Conservation (phyloP, 2,797 vertebrate genomes). For the Phaenicophaeus curvirostris region DNA sequence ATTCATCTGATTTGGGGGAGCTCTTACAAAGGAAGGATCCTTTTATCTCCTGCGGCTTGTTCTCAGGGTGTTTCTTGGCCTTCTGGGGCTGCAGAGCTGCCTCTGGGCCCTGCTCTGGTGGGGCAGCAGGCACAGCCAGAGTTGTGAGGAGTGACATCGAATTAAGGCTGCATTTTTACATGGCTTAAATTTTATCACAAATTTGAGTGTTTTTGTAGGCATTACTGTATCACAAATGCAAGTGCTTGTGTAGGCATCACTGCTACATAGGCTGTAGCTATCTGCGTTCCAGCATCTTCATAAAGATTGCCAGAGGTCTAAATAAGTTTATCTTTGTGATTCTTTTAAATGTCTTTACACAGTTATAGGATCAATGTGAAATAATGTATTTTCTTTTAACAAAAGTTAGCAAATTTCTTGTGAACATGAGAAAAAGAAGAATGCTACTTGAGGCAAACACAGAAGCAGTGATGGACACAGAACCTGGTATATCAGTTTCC, state of each 20-base stretch:
- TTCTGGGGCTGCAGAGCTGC: not conserved
- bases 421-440: not conserved
- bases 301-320: not conserved
- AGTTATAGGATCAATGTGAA: not conserved
- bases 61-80: not conserved
- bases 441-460: not conserved
- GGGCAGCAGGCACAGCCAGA: not conserved
- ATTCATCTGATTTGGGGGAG: not conserved
- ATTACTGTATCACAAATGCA: not conserved
- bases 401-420: not conserved
- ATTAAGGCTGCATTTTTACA: fast-evolving
- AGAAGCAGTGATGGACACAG: not conserved
- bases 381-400: not conserved
- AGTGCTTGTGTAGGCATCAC: not conserved
- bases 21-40: not conserved
- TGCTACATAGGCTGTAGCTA: not conserved
- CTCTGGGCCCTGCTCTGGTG: fast-evolving
- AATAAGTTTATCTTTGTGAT: not conserved
- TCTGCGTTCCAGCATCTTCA: not conserved
- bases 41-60: not conserved
- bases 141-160: fast-evolving
- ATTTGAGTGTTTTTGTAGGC: not conserved
- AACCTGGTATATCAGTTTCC: not conserved
- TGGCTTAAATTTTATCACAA: not conserved
- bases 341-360: not conserved